Base-by-base conservation (phyloP, 2,113 vertebrate species). In the Labrus mixtus region DNA sequence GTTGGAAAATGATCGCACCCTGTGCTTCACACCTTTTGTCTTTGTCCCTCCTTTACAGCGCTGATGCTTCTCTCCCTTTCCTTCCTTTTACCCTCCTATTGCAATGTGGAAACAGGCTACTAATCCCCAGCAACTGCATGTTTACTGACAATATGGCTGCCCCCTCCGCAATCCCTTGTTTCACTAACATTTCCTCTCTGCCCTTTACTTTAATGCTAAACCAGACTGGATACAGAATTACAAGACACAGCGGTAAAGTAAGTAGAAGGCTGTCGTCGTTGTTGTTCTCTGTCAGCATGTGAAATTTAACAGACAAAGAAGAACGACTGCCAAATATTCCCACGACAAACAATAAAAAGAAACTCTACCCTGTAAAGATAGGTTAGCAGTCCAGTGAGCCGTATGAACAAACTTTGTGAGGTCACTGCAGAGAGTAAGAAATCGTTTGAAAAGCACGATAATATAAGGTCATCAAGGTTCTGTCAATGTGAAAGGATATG, bases 151-250 rank as follows among this genome's bases (percentile, higher is more conserved):
- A 29, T 58, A 29, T 55, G 59, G 41, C 62, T 20, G 1, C 16
- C 17, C 13, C 13, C n/a, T 2, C 0, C 39, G 4, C 29, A 3
- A 6, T 68, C 16, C 9, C 11, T 19, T 54, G 16, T 69, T 54
- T 41, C 19, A 70, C 51, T 85, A 75, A 90, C 56, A 17, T 78
- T 63, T 90, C 15, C 62, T 83, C 39, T 85, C 41, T 87, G 20
- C 62, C 45, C 37, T 81, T 25, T 33, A 61, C 83, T 58, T 90
- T 89, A 83, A 95, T 93, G 90, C 85, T 92, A 85, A 78, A 76
- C 86, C 94, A 97, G 96, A 95, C 95, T 97, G 96, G 97, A 98
- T 91, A 94, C 96, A 94, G 96, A 97, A 87, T 91, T 97, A 90
- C 96, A 95, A 86, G 95, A 97, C 73, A 84, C 94, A 78, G 90